Evolutionary conservation across 2,888 invertebrate genomes (phyloP), one percentile per base, ranked within the genome.

Genomic region (Oxycera nigricornis): DNA sequence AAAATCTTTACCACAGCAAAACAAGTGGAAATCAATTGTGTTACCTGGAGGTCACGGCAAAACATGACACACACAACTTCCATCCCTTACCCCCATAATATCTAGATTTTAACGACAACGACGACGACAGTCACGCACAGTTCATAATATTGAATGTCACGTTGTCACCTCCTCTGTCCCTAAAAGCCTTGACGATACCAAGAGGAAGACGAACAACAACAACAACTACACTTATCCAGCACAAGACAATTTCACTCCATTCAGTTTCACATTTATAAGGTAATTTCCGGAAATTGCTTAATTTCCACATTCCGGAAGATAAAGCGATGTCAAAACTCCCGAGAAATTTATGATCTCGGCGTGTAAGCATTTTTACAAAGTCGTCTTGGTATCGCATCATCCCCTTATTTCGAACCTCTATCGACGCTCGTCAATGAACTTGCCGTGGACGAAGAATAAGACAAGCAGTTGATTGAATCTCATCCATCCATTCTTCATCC

Each of bases 241-340:
- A 24, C 4, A 59, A 28, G 31, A 59, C 6, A 20, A 24, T 6
- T 31, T 20, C 31, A 6, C 50, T 22, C 9, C 14, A 30, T 41
- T 65, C 41, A 65, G 30, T 39, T 41, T 65, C 65, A 30, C 65
- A 65, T 65, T 65, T 65, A 65, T 65, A 65, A 65, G 65, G 65
- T 65, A 65, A 65, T 65, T 65, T 65, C 41, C 22, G 65, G 65
- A 65, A 65, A 65, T 65, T 65, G 65, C 65, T 65, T 65, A 65
- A 65, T 65, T 65, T 65, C 22, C 17, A 30, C 65, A 65, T 65
- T 65, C 65, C 39, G 30, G 17, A 30, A 41, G 65, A 65, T 65
- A 24, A 65, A 65, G 65, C 39, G 39, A 39, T 65, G 65, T 65
- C 65, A 65, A 65, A 65, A 41, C 30, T 65, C 41, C 65, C 39